Evolutionary conservation across 1,140 invertebrate species (phyloP).

Genomic region (Caenorhabditis briggsae): DNA sequence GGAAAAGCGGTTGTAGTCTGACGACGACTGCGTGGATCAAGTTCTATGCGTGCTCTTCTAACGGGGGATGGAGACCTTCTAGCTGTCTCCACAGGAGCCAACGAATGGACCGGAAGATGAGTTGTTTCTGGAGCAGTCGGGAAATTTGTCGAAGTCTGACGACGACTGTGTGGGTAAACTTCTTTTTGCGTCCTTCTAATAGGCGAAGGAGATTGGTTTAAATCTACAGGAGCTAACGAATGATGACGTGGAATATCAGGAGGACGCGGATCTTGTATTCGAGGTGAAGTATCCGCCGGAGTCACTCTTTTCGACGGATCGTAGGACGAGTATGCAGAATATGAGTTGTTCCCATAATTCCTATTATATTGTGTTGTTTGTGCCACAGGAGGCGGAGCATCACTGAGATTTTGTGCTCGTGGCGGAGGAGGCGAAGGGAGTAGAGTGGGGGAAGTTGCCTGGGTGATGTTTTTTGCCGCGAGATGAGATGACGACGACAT

Average conservation of each 20-base stretch:
- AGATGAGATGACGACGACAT: background rate
- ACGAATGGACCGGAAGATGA: background rate
- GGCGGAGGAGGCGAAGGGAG: background rate
- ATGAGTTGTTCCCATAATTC: background rate
- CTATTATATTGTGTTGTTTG: background rate
- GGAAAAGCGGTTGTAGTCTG: background rate
- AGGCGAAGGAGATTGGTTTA: background rate
- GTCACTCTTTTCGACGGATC: background rate
- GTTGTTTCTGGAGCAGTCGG: no score
- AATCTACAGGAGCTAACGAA: background rate
- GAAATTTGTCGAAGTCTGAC: no score
- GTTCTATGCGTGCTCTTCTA: background rate
- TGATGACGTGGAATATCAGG: background rate
- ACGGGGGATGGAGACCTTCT: background rate
- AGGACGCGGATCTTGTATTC: background rate
- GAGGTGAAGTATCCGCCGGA: background rate
- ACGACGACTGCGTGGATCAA: background rate
- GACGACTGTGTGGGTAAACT: no score
- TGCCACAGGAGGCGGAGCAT: background rate
- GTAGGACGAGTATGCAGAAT: background rate
- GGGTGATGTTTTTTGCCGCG: slow-evolving; percentile 2
- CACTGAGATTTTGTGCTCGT: background rate
- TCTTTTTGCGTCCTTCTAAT: no score
- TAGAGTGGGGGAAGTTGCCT: slow-evolving; percentile 11
- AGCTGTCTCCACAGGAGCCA: background rate